A percentile compares a stretch with the other conserved stretches of the same genome.
phyloP scores from a whole-genome alignment of 2,113 vertebrate genomes.

The Isurus oxyrinchus region DNA sequence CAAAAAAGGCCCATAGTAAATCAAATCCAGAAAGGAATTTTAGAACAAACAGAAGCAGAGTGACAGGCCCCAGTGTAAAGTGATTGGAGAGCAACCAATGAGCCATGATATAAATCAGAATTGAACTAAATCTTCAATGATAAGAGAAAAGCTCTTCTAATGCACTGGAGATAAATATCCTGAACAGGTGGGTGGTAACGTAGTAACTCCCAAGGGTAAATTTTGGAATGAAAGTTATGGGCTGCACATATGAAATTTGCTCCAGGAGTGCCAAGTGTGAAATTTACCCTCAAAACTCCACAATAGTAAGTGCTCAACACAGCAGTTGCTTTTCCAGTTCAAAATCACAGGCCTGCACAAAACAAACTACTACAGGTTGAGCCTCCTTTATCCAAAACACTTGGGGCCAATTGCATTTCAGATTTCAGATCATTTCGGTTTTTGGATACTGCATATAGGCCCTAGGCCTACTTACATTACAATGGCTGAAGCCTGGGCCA shows the following conservation, averaged over 20 bases:
- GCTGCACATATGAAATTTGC: neutral
- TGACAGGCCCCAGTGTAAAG: neutral
- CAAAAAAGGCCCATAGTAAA: neutral
- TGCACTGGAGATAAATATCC: neutral
- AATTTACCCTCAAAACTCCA: neutral
- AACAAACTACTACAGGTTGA: neutral
- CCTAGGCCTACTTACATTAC: no score
- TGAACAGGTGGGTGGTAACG: neutral
- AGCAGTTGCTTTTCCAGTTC: neutral
- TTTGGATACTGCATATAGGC: no score
- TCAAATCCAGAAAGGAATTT: neutral
- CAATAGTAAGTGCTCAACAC: neutral
- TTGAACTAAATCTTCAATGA: neutral
- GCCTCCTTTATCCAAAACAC: no score
- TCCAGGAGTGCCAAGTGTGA: neutral
- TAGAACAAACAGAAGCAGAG: neutral
- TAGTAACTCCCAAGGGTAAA: neutral
- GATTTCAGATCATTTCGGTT: no score
- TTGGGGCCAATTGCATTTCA: no score
- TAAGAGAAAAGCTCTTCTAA: neutral
- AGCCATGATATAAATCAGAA: neutral
- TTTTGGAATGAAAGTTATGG: neutral
- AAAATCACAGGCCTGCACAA: neutral
- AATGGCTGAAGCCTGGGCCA: no score
- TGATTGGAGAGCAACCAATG: neutral